Evolutionary conservation across 2,888 invertebrate genomes (phyloP), one percentile per base, ranked within the genome.

Genomic region (Sympetrum striolatum): DNA sequence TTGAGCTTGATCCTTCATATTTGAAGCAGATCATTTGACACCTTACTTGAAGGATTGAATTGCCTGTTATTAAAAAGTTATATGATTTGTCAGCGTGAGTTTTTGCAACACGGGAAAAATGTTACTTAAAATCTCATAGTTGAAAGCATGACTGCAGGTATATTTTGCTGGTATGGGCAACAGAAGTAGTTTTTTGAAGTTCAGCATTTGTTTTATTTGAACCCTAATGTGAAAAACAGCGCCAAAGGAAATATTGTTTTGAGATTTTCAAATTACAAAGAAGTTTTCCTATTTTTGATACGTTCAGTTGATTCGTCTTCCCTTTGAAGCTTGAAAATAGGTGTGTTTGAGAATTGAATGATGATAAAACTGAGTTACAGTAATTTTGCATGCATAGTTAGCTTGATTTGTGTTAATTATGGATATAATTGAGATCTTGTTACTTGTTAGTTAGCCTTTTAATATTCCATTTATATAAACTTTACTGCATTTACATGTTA

Each of bases 371-470:
- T 64, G 60, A 60, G 64, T 64, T 64, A 35, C 58, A 37, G 53
- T 86, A 60, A 37, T 60, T 37, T 37, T 86, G 86, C 86, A 86
- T 86, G 86, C 58, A 60, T 86, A 86, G 86, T n/a, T 86, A 86
- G 86, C 86, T 86, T 86, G 86, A 86, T 60, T 60, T 86, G 58
- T 86, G 60, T 64, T 86, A 58, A 60, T 60, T 86, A 60, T 86
- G 86, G n/a, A 86, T 64, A 86, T 60, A 86, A 86, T 37, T 86
- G 35, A 60, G 37, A 86, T 60, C 18, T 37, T 86, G 60, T 86
- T 86, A 64, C 64, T 86, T 86, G 86, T 86, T 86, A 86, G 86
- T 60, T 86, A 86, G 86, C 35, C 60, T 86, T 82, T 44, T n/a
- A 60, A 37, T 60, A 48, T 60, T 86, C 86, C 22, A 86, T 60